A percentile compares a stretch with the other conserved stretches of the same genome.
Conservation (phyloP, 2,797 vertebrate genomes). For the Darevskia nairensis region DNA sequence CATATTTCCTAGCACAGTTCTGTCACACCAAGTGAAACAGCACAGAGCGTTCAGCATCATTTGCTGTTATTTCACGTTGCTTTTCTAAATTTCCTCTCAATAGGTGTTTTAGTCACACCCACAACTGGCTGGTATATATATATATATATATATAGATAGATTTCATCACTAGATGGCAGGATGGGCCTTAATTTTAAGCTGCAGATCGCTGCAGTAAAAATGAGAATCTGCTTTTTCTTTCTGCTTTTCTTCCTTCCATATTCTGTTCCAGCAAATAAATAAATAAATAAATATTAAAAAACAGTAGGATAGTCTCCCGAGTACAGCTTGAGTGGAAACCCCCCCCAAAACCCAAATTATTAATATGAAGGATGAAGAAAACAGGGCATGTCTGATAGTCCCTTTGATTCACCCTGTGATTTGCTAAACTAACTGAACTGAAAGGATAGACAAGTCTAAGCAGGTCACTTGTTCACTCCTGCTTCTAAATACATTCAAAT, state of each 20-base stretch:
- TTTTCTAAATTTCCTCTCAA: not conserved
- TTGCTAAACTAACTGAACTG: constrained; percentile 43
- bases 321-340: not conserved
- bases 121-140: constrained; percentile 47
- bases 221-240: constrained; percentile 26
- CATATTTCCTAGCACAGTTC: not conserved
- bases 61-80: not conserved
- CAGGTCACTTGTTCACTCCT: not conserved
- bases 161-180: constrained; percentile 75
- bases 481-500: not conserved
- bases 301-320: not conserved
- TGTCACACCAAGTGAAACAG: constrained; percentile 1
- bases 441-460: constrained; percentile 28
- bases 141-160: constrained; percentile 41
- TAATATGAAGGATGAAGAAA: constrained; percentile 11
- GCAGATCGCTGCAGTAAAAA: constrained; percentile 17
- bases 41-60: not conserved
- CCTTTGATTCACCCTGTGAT: not conserved
- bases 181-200: constrained; percentile 52
- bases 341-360: constrained; percentile 3
- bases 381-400: not conserved
- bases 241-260: constrained; percentile 5
- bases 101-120: not conserved
- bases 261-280: not conserved
- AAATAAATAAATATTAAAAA: not conserved